phyloP scores from a whole-genome alignment of 2,888 invertebrate species.

The Melolontha melolontha region DNA sequence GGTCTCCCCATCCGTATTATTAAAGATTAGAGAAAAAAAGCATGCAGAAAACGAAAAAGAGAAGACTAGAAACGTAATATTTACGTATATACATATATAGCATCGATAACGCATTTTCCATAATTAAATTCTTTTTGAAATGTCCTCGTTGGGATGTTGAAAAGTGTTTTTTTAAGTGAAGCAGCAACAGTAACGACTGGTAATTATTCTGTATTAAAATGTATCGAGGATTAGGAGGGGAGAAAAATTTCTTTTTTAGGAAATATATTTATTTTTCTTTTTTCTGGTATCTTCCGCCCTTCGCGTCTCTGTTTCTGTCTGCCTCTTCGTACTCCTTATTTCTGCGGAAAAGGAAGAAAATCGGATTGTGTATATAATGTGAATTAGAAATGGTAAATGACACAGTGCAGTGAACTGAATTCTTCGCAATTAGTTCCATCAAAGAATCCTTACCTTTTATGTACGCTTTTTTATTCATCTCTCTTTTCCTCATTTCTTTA shows the following conservation, averaged over 20 bases:
- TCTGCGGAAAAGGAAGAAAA: slow-evolving; percentile 55
- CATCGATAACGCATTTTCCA: neutral
- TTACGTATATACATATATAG: neutral
- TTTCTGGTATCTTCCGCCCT: slow-evolving; percentile 20
- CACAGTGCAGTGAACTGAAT: slow-evolving; percentile 64
- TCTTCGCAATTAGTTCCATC: slow-evolving; percentile 66
- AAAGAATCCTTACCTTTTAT: slow-evolving; percentile 60
- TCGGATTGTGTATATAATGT: slow-evolving; percentile 61
- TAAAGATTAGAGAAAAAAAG: neutral
- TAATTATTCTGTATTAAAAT: slow-evolving; percentile 62
- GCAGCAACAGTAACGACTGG: slow-evolving; percentile 49
- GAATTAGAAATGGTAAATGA: slow-evolving; percentile 61
- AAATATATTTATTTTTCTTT: slow-evolving; percentile 55
- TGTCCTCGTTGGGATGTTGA: slow-evolving; percentile 1
- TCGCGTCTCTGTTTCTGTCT: slow-evolving; percentile 1
- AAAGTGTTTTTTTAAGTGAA: slow-evolving; percentile 3
- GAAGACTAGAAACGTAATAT: neutral
- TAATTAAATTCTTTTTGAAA: slow-evolving; percentile 25
- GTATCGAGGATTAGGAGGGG: slow-evolving; percentile 60
- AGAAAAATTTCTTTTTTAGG: slow-evolving; percentile 53
- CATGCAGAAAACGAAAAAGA: neutral
- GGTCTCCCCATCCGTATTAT: slow-evolving; percentile 1
- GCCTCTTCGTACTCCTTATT: slow-evolving; percentile 53
- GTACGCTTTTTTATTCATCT: slow-evolving; percentile 60
- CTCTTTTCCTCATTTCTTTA: slow-evolving; percentile 44